Evolutionary conservation across 2,888 invertebrate species (phyloP).

Genomic region (Drosophila cyrtoloma): DNA sequence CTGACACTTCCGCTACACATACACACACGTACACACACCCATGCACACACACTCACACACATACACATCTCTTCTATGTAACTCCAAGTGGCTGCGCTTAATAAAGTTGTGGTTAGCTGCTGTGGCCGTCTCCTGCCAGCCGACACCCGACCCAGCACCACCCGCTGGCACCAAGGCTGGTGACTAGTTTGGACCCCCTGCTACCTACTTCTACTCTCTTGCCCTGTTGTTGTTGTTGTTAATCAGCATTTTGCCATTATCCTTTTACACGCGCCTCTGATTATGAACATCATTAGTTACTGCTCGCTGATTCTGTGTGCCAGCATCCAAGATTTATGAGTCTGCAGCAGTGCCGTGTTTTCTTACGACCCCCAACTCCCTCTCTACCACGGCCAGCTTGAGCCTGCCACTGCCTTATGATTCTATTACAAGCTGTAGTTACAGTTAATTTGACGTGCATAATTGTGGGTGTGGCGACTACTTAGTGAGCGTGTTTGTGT

Average conservation of each 20-base stretch:
- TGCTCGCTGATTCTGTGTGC: constrained; percentile 54
- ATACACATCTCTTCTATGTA: constrained; percentile 1
- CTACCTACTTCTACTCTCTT: background rate
- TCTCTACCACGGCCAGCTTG: background rate
- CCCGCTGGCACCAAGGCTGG: background rate
- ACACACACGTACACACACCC: constrained; percentile 18
- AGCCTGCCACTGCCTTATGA: constrained; percentile 11
- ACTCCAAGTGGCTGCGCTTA: constrained; percentile 40
- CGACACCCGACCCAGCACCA: constrained; percentile 1
- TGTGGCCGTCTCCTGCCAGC: constrained; percentile 3
- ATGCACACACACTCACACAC: background rate
- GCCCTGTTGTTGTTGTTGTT: constrained; percentile 37
- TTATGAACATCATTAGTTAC: constrained; percentile 80
- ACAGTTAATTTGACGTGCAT: constrained; percentile 78
- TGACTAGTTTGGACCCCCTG: background rate
- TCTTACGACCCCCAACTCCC: background rate
- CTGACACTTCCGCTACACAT: constrained; percentile 67
- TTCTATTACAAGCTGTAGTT: constrained; percentile 63
- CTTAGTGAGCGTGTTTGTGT: constrained; percentile 17
- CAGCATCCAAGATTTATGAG: constrained; percentile 66
- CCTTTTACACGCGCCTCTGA: constrained; percentile 78
- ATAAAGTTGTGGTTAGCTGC: constrained; percentile 65
- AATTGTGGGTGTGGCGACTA: constrained; percentile 59
- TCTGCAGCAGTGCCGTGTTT: constrained; percentile 41
- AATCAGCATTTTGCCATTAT: constrained; percentile 70